A percentile compares a stretch with the other conserved stretches of the same genome.
Conservation (phyloP, 2,888 invertebrate genomes). For the Melangyna quadrimaculata region DNA sequence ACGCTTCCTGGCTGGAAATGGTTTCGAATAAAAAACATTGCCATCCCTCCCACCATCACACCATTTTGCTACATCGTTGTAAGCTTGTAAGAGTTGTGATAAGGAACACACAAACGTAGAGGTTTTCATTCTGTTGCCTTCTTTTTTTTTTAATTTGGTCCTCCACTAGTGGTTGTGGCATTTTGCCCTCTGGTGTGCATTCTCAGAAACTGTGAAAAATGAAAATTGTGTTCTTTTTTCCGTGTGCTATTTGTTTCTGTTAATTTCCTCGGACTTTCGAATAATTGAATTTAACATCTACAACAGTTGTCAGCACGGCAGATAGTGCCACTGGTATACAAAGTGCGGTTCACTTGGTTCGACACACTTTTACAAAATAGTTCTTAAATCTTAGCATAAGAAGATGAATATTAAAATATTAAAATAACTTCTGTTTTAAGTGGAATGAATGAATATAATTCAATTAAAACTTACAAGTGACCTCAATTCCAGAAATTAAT, state of each 20-base stretch:
- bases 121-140: neutral
- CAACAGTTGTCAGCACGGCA: neutral
- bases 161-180: neutral
- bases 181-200: neutral
- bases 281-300: slow-evolving; percentile 42
- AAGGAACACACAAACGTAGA: slow-evolving; percentile 44
- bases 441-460: too few relatives aligned
- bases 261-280: neutral
- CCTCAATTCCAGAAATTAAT: too few relatives aligned
- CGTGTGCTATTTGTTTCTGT: neutral
- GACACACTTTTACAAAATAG: too few relatives aligned
- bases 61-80: neutral
- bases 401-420: too few relatives aligned
- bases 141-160: neutral
- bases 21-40: neutral
- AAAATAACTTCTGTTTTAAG: too few relatives aligned
- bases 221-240: slow-evolving; percentile 11
- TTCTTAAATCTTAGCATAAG: too few relatives aligned
- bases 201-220: slow-evolving; percentile 27
- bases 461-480: too few relatives aligned
- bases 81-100: slow-evolving; percentile 34
- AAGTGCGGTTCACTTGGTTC: neutral
- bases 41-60: neutral
- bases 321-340: neutral
- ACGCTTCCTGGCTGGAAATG: slow-evolving; percentile 21